These are phyloP conservation scores for Habroteleia sp. DNA, from an alignment of 2,888 invertebrate genomes.

Conservation along the genomic window DNA sequence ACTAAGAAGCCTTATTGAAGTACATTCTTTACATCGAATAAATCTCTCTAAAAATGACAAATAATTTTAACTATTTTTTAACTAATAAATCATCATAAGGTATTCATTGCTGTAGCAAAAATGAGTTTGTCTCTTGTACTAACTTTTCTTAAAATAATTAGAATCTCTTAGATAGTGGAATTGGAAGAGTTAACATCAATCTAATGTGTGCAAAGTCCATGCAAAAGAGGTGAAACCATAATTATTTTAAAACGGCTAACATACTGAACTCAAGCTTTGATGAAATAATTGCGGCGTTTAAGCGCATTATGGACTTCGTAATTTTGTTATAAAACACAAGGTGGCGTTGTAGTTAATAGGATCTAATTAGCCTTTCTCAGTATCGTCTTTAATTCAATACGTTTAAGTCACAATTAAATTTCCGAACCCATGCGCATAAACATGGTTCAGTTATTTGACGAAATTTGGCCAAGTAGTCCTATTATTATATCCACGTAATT, in stretches of 20 bases:
- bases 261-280: constrained; percentile 28
- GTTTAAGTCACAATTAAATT: constrained; percentile 19
- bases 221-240: constrained; percentile 30
- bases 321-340: constrained; percentile 44
- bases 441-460: no score
- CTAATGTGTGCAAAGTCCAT: constrained; percentile 21
- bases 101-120: no score
- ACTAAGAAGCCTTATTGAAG: neutral
- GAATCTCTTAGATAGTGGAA: constrained; percentile 26
- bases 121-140: neutral
- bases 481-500: no score
- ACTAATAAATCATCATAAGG: no score
- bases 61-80: no score
- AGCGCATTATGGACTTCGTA: constrained; percentile 45
- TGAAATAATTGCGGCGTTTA: constrained; percentile 48
- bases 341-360: constrained; percentile 30
- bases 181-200: constrained; percentile 40
- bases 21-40: no score
- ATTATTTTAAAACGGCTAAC: constrained; percentile 48
- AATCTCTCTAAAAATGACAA: no score
- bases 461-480: no score
- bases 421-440: neutral
- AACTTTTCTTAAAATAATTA: constrained; percentile 44
- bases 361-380: constrained; percentile 30
- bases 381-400: constrained; percentile 16